Evolutionary conservation across 2,888 invertebrate genomes (phyloP).

Genomic region (Spisula solida): DNA sequence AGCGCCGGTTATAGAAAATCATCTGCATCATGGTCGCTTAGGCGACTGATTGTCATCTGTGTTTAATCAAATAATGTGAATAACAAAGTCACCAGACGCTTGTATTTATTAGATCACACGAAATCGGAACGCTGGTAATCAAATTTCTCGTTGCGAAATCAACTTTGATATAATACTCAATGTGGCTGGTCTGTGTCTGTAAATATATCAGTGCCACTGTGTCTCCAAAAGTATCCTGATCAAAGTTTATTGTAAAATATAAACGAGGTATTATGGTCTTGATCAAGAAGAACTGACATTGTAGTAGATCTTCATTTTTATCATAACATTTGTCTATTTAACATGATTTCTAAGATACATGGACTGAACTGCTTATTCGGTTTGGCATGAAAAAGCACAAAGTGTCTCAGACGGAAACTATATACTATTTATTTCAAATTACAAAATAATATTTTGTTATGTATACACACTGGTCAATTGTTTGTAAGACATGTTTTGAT

Average conservation of each 20-base stretch:
- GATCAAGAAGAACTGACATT: neutral
- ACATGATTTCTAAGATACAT: neutral
- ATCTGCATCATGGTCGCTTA: neutral
- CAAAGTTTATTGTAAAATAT: neutral
- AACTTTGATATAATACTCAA: constrained; percentile 12
- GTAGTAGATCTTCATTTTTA: neutral
- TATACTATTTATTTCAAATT: no score
- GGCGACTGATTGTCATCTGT: constrained; percentile 15
- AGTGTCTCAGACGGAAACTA: no score
- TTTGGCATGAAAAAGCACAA: no score
- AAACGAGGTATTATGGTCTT: neutral
- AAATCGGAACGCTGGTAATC: neutral
- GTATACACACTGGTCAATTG: no score
- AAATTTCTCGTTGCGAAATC: constrained; percentile 4
- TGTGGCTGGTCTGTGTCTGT: neutral
- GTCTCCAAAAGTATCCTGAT: neutral
- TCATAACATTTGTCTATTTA: neutral
- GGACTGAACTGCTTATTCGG: neutral
- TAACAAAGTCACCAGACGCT: constrained; percentile 33
- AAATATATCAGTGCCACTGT: neutral
- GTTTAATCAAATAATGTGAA: constrained; percentile 31
- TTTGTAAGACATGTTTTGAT: no score
- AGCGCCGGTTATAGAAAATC: neutral
- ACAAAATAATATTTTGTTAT: no score
- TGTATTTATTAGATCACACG: constrained; percentile 26